Percentiles rank a stretch among this genome's conserved stretches.
These are phyloP conservation scores for Microtus montanus DNA, from an alignment of 2,113 vertebrate species.

Conservation along the genomic window DNA sequence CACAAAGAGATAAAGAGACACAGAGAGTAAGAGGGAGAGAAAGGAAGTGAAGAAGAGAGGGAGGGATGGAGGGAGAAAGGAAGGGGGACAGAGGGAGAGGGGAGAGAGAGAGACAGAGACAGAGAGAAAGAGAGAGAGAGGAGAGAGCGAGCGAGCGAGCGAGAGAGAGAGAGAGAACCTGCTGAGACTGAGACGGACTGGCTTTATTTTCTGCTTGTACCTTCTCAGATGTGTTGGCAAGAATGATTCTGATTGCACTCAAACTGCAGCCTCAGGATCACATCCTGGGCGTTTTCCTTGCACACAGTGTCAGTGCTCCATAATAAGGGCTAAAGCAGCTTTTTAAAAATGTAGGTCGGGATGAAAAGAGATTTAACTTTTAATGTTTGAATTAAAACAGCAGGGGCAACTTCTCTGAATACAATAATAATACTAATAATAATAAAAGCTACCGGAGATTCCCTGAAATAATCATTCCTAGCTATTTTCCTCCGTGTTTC, in stretches of 20 bases:
- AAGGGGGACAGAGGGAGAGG: not conserved
- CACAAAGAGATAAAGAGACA: not conserved
- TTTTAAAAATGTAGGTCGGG: slow-evolving; percentile 74
- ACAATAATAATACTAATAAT: slow-evolving; percentile 58
- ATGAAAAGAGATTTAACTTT: slow-evolving; percentile 79
- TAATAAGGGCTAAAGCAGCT: slow-evolving; percentile 11
- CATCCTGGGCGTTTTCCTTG: not conserved
- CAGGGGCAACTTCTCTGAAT: slow-evolving; percentile 76
- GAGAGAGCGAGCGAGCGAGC: not conserved
- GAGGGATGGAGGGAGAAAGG: not conserved
- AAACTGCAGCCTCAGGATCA: not conserved
- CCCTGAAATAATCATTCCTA: slow-evolving; percentile 82
- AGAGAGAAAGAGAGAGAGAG: too few relatives aligned
- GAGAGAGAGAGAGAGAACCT: not conserved
- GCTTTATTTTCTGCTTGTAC: accelerated
- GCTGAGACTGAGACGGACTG: not conserved
- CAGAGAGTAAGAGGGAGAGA: not conserved
- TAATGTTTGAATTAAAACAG: slow-evolving; percentile 77
- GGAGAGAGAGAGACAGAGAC: too few relatives aligned
- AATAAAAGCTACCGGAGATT: slow-evolving; percentile 75
- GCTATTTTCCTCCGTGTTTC: slow-evolving; percentile 81
- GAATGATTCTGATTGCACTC: not conserved
- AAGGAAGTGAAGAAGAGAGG: accelerated
- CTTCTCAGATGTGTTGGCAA: not conserved
- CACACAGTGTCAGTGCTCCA: not conserved